Conservation (phyloP, 2,797 vertebrate genomes). For the Phalloptychus januarius region DNA sequence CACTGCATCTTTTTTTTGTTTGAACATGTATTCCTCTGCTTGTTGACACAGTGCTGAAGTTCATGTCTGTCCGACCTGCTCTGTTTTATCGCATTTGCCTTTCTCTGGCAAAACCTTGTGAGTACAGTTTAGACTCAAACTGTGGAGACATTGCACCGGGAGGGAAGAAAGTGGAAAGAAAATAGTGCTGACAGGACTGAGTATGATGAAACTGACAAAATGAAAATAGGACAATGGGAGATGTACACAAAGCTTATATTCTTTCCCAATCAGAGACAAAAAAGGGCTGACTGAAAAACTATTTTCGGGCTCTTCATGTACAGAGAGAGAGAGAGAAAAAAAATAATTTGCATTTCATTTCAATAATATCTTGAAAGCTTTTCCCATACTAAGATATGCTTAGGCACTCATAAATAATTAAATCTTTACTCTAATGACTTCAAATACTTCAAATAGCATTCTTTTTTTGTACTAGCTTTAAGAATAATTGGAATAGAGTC, state of each 20-base stretch:
- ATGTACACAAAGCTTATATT: constrained; percentile 53
- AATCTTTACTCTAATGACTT: constrained; percentile 77
- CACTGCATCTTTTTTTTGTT: constrained; percentile 31
- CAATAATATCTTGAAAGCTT: constrained; percentile 72
- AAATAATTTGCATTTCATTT: constrained; percentile 70
- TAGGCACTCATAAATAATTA: constrained; percentile 71
- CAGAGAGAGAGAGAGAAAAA: constrained; percentile 37
- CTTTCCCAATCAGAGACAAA: constrained; percentile 28
- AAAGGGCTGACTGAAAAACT: constrained; percentile 62
- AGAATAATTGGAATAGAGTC: constrained; percentile 55
- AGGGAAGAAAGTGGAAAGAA: constrained; percentile 22
- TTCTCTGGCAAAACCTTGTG: constrained; percentile 21
- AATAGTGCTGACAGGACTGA: constrained; percentile 30
- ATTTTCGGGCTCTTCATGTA: constrained; percentile 52
- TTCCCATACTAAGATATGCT: constrained; percentile 62
- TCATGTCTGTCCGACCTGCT: constrained; percentile 22
- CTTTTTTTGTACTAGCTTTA: constrained; percentile 55
- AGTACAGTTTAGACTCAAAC: constrained; percentile 12
- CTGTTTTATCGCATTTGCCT: constrained; percentile 23
- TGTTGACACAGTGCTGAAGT: constrained; percentile 27
- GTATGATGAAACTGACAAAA: constrained; percentile 36
- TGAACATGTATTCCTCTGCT: constrained; percentile 21
- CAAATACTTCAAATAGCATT: constrained; percentile 73
- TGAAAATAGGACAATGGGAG: constrained; percentile 54
- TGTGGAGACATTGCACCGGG: constrained; percentile 9